Evolutionary conservation across 2,888 invertebrate genomes (phyloP).

Genomic region (Trachelus stipa): DNA sequence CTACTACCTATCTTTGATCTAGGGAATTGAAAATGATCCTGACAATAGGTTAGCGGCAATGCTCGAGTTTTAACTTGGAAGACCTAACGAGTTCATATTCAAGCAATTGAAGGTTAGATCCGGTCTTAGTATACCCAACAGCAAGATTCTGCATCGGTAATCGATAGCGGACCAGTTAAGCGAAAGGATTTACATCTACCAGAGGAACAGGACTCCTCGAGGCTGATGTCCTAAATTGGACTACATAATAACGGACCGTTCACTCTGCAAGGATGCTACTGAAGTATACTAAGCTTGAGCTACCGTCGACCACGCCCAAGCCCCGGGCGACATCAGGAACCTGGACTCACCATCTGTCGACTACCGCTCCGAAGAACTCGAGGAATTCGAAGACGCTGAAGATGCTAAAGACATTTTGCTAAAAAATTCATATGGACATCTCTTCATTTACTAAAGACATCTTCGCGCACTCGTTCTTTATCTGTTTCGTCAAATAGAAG

Average conservation of each 20-base stretch:
- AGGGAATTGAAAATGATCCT: background rate
- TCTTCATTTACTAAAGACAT: background rate
- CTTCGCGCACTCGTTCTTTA: background rate
- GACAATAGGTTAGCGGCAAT: background rate
- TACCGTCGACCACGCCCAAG: constrained; percentile 62
- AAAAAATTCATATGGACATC: background rate
- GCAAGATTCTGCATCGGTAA: background rate
- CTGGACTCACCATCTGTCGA: constrained; percentile 27
- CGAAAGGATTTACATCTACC: background rate
- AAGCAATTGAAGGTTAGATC: constrained; percentile 12
- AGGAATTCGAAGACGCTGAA: background rate
- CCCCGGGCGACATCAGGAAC: constrained; percentile 53
- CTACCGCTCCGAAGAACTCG: background rate
- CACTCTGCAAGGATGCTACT: constrained; percentile 27
- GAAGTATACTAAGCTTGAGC: constrained; percentile 39
- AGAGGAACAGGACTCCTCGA: constrained; percentile 17
- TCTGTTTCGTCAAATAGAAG: background rate
- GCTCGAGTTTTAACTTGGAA: background rate
- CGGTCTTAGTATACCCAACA: constrained; percentile 17
- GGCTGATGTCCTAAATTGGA: constrained; percentile 50
- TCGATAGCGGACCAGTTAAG: background rate
- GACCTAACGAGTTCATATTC: background rate
- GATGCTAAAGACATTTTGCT: background rate
- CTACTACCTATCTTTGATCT: background rate
- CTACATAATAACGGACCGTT: constrained; percentile 50